Evolutionary conservation across 2,113 vertebrate species (phyloP).

Genomic region (Bufo gargarizans): DNA sequence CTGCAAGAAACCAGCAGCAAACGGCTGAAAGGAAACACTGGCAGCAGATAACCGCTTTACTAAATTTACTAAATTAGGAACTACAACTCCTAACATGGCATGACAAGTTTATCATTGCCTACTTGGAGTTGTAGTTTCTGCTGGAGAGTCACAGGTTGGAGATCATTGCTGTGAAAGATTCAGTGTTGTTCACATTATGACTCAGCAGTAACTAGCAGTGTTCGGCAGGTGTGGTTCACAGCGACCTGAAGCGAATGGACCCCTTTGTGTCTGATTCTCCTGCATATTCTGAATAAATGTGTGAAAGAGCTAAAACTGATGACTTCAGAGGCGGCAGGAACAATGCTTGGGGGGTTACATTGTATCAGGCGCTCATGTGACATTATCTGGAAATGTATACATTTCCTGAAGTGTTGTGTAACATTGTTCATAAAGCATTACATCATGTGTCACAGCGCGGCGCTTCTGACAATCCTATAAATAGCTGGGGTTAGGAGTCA

Average conservation of each 20-base stretch:
- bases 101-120: too few species aligned
- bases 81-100: too few species aligned
- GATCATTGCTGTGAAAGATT: too few species aligned
- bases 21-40: too few species aligned
- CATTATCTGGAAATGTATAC: neutral
- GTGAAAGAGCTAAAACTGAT: neutral
- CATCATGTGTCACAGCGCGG: neutral
- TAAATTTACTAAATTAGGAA: too few species aligned
- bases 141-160: too few species aligned
- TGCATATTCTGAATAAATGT: neutral
- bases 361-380: neutral
- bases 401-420: neutral
- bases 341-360: neutral
- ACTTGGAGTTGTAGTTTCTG: too few species aligned
- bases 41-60: too few species aligned
- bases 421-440: neutral
- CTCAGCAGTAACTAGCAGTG: neutral
- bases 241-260: too few species aligned
- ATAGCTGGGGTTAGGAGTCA: constrained; percentile 1
- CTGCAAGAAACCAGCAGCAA: too few species aligned
- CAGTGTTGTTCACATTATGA: too few species aligned
- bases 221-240: neutral
- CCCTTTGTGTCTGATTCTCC: constrained; percentile 17
- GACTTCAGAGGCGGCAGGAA: neutral
- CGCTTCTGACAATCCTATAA: neutral